Percentiles rank a stretch among this genome's conserved stretches.
Conservation (phyloP, 1,140 invertebrate genomes). For the Neodiprion virginianus region DNA sequence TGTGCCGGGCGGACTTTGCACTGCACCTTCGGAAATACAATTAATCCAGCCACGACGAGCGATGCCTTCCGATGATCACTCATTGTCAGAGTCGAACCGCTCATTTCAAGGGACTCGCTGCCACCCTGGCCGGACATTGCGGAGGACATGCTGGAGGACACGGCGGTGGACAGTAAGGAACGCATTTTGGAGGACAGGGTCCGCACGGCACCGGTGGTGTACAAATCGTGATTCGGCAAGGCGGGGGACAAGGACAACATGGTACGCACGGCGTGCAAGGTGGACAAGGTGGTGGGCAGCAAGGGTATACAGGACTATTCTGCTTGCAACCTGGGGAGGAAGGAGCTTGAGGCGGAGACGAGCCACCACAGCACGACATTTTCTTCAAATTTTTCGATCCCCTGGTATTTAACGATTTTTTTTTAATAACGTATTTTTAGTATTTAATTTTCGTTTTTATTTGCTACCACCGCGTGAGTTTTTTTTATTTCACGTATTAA, state of each 20-base stretch:
- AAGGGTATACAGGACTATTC: not conserved
- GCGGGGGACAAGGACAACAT: constrained; percentile 27
- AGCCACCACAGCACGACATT: constrained; percentile 2
- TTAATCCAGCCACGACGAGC: not conserved
- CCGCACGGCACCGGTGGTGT: constrained; percentile 38
- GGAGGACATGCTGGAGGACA: constrained; percentile 26
- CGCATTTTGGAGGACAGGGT: constrained; percentile 36
- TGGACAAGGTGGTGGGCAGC: constrained; percentile 11
- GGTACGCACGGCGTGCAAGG: constrained; percentile 31
- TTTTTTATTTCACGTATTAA: constrained; percentile 3
- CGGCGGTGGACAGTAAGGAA: constrained; percentile 30
- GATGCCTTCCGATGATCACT: not conserved
- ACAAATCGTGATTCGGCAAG: constrained; percentile 37
- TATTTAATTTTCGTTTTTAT: no score
- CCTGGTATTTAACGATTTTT: not conserved
- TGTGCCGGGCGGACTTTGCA: constrained; percentile 32
- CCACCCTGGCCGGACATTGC: constrained; percentile 24
- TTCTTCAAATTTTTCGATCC: not conserved
- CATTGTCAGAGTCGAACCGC: constrained; percentile 14
- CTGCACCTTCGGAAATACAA: not conserved
- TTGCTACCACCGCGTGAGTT: not conserved
- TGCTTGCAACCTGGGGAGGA: not conserved
- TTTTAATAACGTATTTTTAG: not conserved
- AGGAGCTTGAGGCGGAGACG: not conserved
- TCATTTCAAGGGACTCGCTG: constrained; percentile 25